Base-by-base conservation (phyloP, 2,113 vertebrate genomes). In the Taurulus bubalis region DNA sequence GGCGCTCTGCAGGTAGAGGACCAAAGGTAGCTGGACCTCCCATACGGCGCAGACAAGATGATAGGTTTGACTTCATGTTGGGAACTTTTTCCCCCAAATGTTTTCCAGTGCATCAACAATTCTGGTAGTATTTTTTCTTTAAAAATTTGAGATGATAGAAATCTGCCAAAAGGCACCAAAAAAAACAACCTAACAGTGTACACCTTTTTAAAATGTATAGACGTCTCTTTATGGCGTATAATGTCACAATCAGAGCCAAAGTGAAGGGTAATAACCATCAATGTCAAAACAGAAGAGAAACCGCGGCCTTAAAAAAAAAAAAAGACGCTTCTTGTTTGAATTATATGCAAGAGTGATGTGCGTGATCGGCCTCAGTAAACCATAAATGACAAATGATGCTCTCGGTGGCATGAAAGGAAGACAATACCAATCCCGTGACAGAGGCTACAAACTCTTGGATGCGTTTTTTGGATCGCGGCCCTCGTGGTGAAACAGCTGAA, bases 391-490 rank as follows among this genome's bases (percentile, higher is more conserved):
- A 73, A 87, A 86, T 38, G 40, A 58, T 71, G 24, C 10, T 64
- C 72, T 75, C 36, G 70, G 66, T 66, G 40, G 71, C 76, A 66
- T 83, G 85, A 71, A 32, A 79, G 66, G 40, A 75, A 86, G 86
- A 89, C 81, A 87, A 86, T 66, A 76, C 78, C 18, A 38, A 32
- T 86, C 66, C 36, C 59, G 32, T 77, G 83, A 83, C 73, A 69
- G 62, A 8, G 74, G 58, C 77, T 83, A 10, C 9, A 12, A 71
- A 60, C 40, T 80, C 42, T 82, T 84, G 83, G 81, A 75, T 56
- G 68, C 0, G 6, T 32, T 71, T 22, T 34, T n/a, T n/a, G 70
- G 51, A 80, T 49, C 60, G 15, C 62, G 30, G 56, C 64, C 75
- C 32, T 62, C 45, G 20, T 53, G 75, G 56, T 47, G 81, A 75